These are phyloP conservation scores for Proterorhinus semilunaris DNA, from an alignment of 2,113 vertebrate species.

Conservation along the genomic window DNA sequence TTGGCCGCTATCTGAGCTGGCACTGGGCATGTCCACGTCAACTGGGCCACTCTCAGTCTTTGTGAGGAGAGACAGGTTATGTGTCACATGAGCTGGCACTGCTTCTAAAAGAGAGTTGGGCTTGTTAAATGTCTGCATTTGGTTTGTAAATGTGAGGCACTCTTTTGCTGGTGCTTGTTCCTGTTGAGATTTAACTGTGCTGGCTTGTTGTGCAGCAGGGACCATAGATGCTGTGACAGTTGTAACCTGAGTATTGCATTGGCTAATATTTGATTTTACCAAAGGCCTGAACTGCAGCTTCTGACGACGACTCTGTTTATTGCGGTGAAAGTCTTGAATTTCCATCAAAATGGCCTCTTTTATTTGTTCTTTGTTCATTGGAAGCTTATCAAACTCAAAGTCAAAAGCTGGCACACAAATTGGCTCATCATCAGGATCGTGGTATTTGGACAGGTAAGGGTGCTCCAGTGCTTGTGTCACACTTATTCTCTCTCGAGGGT, in stretches of 20 bases:
- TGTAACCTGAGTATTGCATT: slow-evolving; percentile 55
- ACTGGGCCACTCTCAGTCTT: slow-evolving; percentile 66
- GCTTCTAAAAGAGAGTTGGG: slow-evolving; percentile 34
- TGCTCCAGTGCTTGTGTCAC: slow-evolving; percentile 86
- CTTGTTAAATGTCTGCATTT: slow-evolving; percentile 55
- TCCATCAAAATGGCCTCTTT: slow-evolving; percentile 91
- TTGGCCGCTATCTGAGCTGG: slow-evolving; percentile 79
- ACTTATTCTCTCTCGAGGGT: slow-evolving; percentile 82
- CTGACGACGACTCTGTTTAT: slow-evolving; percentile 80
- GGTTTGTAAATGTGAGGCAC: slow-evolving; percentile 42
- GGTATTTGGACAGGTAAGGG: slow-evolving; percentile 89
- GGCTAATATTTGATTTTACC: slow-evolving; percentile 47
- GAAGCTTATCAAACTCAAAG: slow-evolving; percentile 88
- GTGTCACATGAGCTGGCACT: slow-evolving; percentile 33
- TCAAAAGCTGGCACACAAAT: slow-evolving; percentile 92
- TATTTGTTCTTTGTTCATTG: slow-evolving; percentile 83
- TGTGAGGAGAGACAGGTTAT: slow-evolving; percentile 55
- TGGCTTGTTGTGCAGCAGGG: slow-evolving; percentile 39
- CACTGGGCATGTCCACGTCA: slow-evolving; percentile 92
- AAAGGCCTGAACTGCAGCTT: slow-evolving; percentile 86
- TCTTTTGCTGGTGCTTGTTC: slow-evolving; percentile 50
- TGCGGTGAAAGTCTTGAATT: slow-evolving; percentile 87
- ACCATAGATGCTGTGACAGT: slow-evolving; percentile 31
- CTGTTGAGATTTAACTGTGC: slow-evolving; percentile 47
- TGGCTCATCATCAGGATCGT: slow-evolving; percentile 90